Base-by-base conservation (phyloP, 37 sponge, comb jelly and placozoan species). In the Eunapius fragilis region DNA sequence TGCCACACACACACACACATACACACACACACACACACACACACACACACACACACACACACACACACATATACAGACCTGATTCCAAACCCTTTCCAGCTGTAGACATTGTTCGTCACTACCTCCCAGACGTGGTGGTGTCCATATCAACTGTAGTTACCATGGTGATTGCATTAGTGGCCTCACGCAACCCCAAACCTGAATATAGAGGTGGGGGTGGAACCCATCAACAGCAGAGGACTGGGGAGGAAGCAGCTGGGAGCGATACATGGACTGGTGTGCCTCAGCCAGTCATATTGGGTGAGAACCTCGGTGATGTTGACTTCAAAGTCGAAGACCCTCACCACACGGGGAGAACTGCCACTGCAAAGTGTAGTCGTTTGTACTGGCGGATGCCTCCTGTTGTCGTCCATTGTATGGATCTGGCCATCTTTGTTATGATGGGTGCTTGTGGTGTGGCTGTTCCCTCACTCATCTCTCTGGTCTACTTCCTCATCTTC, bases 41-140 rank as follows among this genome's bases (percentile, higher is more conserved):
- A n/a, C n/a, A n/a, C n/a, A n/a, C n/a, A n/a, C n/a, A n/a, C n/a
- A n/a, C n/a, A n/a, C n/a, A n/a, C n/a, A n/a, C n/a, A n/a, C n/a
- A n/a, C n/a, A n/a, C n/a, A n/a, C n/a, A n/a, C n/a, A n/a, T n/a
- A n/a, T n/a, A n/a, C 58, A 58, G 58, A 19, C 58, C 58, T 17
- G 14, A 58, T 17, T 19, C 58, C 6, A 58, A 58, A 58, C 22
- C 58, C 13, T 58, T 88, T 67, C 82, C 82, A 24, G 78, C 70
- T 33, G 85, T 24, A 26, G 93, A 95, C 80, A 73, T 92, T n/a
- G 74, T 92, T 12, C 91, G 96, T 4, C 78, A 86, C 34, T 47
- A 90, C 4, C 33, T 90, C 6, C 90, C 90, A 32, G 96, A 95
- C 68, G 68, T 89, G 49, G 88, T 87, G 26, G 93, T 95, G 58